Percentiles rank a stretch among this genome's conserved stretches.
These are phyloP conservation scores for Crematogaster levior DNA, from an alignment of 2,888 invertebrate species.

Conservation along the genomic window DNA sequence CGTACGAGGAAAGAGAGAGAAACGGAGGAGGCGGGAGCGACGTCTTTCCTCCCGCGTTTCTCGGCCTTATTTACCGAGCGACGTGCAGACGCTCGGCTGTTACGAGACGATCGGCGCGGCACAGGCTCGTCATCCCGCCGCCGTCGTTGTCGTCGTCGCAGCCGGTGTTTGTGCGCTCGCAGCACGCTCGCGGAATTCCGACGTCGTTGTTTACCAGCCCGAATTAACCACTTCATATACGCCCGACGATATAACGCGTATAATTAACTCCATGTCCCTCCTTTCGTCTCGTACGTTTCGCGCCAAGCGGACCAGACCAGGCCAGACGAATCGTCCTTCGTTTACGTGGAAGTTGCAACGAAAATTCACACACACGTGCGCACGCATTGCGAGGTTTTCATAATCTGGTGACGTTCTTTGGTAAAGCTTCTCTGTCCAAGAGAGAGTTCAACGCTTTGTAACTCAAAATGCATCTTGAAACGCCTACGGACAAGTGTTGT, in stretches of 20 bases:
- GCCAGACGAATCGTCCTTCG: not conserved
- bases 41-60: not conserved
- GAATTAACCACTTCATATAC: slow-evolving; percentile 52
- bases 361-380: slow-evolving; percentile 6
- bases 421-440: not conserved
- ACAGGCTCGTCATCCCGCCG: not conserved
- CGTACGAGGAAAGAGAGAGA: not conserved
- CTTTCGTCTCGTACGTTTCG: slow-evolving; percentile 9
- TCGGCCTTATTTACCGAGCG: slow-evolving; percentile 33
- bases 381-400: no score
- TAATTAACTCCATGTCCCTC: slow-evolving; percentile 37
- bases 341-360: slow-evolving; percentile 23
- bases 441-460: not conserved
- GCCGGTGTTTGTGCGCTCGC: slow-evolving; percentile 47
- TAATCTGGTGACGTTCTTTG: not conserved
- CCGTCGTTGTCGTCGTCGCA: not conserved
- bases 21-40: not conserved
- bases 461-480: not conserved
- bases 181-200: slow-evolving; percentile 48
- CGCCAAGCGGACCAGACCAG: slow-evolving; percentile 28
- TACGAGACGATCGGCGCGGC: slow-evolving; percentile 17
- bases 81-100: slow-evolving; percentile 29
- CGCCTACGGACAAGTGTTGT: not conserved
- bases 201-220: slow-evolving; percentile 54
- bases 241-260: slow-evolving; percentile 47